These are phyloP conservation scores for Poecile montanus DNA, from an alignment of 2,797 vertebrate genomes.

Conservation along the genomic window DNA sequence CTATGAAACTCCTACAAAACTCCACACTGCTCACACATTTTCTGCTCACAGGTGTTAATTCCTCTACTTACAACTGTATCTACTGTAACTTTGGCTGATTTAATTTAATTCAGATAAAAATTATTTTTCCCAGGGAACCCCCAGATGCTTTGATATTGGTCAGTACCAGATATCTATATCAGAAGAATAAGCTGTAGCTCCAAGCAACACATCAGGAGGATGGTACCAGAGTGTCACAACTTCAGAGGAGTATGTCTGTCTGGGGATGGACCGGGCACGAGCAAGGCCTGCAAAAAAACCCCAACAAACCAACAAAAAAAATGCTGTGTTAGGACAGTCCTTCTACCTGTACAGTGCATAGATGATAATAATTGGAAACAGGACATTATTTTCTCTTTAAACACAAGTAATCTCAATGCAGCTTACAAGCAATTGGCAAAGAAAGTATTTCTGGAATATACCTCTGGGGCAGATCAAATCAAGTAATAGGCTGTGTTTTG, in stretches of 20 bases:
- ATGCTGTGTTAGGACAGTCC: neutral
- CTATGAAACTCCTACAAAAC: neutral
- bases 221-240: conserved; percentile 91
- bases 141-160: neutral
- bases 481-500: neutral
- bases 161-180: conserved; percentile 91
- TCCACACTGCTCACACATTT: neutral
- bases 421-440: neutral
- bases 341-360: neutral
- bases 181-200: conserved; percentile 89
- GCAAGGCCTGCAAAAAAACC: conserved; percentile 81
- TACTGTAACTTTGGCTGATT: neutral
- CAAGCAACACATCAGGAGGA: conserved; percentile 89
- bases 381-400: neutral
- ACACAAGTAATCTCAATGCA: neutral
- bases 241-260: conserved; percentile 89
- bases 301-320: neutral
- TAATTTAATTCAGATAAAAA: neutral
- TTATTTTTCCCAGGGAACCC: neutral
- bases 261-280: conserved; percentile 86
- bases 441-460: neutral
- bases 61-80: neutral
- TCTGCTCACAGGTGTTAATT: neutral
- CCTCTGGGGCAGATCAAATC: neutral
- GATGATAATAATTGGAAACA: neutral